Percentiles rank a stretch among this genome's conserved stretches.
Conservation (phyloP, 2,888 invertebrate genomes). For the Emmelina monodactyla region DNA sequence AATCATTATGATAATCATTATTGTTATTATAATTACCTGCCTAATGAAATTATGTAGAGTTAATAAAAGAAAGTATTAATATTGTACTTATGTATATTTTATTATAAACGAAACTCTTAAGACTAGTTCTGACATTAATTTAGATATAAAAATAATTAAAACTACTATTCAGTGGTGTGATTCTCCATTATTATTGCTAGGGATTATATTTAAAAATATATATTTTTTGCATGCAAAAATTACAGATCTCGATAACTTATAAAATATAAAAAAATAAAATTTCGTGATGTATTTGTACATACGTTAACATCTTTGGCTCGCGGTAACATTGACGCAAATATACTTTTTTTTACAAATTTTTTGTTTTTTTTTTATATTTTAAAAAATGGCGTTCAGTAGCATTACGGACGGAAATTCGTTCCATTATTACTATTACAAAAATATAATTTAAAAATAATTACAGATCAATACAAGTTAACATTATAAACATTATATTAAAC, state of each 20-base stretch:
- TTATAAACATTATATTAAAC: not conserved
- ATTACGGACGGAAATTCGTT: constrained; percentile 33
- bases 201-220: constrained; percentile 16
- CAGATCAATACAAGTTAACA: constrained; percentile 3
- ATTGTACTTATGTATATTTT: constrained; percentile 22
- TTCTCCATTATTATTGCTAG: constrained; percentile 12
- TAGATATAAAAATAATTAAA: constrained; percentile 33
- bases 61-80: constrained; percentile 14
- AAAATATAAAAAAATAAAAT: constrained; percentile 19
- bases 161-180: constrained; percentile 19
- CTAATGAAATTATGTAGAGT: not conserved
- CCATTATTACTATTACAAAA: constrained; percentile 19
- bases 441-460: constrained; percentile 7
- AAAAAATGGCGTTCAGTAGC: constrained; percentile 16
- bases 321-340: constrained; percentile 24
- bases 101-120: constrained; percentile 51
- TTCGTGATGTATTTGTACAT: constrained; percentile 33
- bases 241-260: constrained; percentile 22
- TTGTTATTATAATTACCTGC: no score
- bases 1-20: no score
- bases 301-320: constrained; percentile 50
- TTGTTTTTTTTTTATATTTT: constrained; percentile 4
- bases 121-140: constrained; percentile 38
- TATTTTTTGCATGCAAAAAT: constrained; percentile 40
- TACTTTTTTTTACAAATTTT: constrained; percentile 17